Base-by-base conservation (phyloP, 2,797 vertebrate genomes). In the Cuculus canorus region DNA sequence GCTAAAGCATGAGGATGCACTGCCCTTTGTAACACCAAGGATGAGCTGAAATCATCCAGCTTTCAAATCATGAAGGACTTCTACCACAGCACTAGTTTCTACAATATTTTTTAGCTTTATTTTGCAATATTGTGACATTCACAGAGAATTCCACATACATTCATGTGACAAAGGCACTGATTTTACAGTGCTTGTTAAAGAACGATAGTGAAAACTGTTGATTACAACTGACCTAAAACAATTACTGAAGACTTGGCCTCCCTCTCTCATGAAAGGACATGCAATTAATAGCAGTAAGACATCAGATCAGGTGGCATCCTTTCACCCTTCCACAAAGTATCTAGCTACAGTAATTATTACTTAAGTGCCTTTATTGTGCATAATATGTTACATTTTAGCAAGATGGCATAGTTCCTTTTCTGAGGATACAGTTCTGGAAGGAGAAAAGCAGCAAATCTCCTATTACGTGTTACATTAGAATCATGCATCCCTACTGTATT, bases 71-170 rank as follows among this genome's bases (percentile, higher is more conserved):
- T 37, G 43, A 45, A 13, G 57, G 37, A 35, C 10, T 59, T 70
- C 84, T 43, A 90, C 70, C 54, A 19, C 15, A 59, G 64, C 15
- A 23, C 17, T 24, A 27, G 24, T 48, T 73, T 76, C n/a, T 52
- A 87, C 84, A 71, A 30, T 64, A 59, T 18, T 65, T 59, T 90
- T 79, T 59, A 77, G 32, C 56, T 95, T 96, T 96, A 96, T 96
- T 96, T 83, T 83, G 81, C 41, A 41, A 4, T 60, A 37, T 69
- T 88, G 61, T 89, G 80, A 69, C n/a, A 57, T 90, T 91, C 65
- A 75, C 35, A 50, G 71, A 91, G 47, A 91, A 95, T 86, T 90
- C 60, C 2, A 3, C 6, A 1, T 28, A 61, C 35, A 41, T 88
- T 81, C 21, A 10, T 35, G 56, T 87, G 75, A 72, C 47, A 37